phyloP scores from a whole-genome alignment of 2,113 vertebrate genomes.

The Cephalopterus ornatus region DNA sequence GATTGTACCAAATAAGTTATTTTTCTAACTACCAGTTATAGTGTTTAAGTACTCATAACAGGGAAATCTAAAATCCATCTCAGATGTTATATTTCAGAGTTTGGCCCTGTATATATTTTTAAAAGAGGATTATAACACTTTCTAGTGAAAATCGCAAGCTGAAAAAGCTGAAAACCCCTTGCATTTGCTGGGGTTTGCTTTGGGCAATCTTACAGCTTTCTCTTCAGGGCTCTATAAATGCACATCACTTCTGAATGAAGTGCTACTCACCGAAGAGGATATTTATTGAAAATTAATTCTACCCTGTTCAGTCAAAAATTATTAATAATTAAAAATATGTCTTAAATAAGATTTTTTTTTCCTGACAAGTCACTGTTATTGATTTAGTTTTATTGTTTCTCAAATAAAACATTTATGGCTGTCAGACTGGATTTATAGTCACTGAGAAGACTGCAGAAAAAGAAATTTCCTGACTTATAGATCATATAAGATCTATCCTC shows the following conservation, averaged over 20 bases:
- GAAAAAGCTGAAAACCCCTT: background rate
- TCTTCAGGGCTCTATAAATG: background rate
- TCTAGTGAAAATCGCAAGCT: background rate
- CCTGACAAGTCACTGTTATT: background rate
- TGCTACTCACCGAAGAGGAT: background rate
- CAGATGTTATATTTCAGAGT: background rate
- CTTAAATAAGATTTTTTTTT: background rate
- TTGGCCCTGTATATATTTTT: background rate
- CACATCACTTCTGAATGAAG: background rate
- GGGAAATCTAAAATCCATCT: background rate
- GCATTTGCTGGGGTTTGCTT: background rate
- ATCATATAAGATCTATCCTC: background rate
- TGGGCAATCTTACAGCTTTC: background rate
- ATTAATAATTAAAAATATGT: background rate
- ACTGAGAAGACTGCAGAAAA: background rate
- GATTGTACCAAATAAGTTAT: background rate
- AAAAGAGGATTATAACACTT: background rate
- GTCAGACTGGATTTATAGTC: background rate
- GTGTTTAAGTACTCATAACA: background rate
- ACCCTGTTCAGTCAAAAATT: background rate
- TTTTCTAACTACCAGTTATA: background rate
- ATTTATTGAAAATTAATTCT: background rate
- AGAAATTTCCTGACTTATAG: background rate
- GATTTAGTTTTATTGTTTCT: background rate
- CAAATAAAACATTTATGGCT: background rate